Conservation (phyloP, 2,797 vertebrate genomes). For the Enteromius fasciolatus region DNA sequence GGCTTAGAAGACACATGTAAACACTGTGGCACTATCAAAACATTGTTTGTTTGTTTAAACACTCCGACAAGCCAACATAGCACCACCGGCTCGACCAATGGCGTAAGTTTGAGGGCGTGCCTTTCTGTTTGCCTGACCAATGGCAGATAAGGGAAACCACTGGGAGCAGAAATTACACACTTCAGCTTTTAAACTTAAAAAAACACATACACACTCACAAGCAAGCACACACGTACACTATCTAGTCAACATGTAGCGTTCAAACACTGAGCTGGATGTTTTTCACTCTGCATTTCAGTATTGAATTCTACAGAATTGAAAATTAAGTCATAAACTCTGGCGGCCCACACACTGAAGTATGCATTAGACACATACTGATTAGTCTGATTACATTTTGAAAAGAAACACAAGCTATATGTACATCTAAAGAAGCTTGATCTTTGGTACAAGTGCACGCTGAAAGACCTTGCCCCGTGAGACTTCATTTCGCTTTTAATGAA, state of each 20-base stretch:
- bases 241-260: constrained; percentile 11
- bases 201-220: constrained; percentile 31
- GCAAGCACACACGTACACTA: constrained; percentile 24
- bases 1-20: background rate
- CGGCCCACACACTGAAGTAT: background rate
- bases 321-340: background rate
- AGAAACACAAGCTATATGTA: constrained; percentile 56
- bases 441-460: constrained; percentile 78
- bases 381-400: constrained; percentile 23
- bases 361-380: constrained; percentile 4
- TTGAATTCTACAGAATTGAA: constrained; percentile 10
- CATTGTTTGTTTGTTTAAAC: background rate
- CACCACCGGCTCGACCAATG: background rate
- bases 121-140: background rate
- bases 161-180: constrained; percentile 17
- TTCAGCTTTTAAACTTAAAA: constrained; percentile 23
- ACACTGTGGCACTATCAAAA: background rate
- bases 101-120: background rate
- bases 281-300: constrained; percentile 1
- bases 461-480: constrained; percentile 59
- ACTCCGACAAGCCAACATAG: background rate
- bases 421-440: constrained; percentile 73
- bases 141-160: constrained; percentile 10
- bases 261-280: background rate
- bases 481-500: constrained; percentile 56